phyloP scores from a whole-genome alignment of 2,113 vertebrate genomes.

The Dipodomys merriami region DNA sequence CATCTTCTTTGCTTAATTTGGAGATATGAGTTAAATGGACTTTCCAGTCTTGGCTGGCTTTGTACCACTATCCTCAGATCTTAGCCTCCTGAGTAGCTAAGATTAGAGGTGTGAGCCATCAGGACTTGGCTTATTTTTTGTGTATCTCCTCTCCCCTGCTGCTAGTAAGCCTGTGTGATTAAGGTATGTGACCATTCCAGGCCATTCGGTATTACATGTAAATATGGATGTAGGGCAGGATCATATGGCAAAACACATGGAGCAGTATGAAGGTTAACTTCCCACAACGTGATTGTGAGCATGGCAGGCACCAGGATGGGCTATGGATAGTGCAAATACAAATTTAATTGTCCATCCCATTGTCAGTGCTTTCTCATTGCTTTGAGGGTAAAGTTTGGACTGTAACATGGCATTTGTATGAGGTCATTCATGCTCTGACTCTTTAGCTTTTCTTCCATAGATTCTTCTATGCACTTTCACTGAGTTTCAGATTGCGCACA shows the following conservation, averaged over 20 bases:
- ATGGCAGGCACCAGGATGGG: background rate
- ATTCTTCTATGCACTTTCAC: background rate
- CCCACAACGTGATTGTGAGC: background rate
- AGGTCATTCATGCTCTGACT: slow-evolving; percentile 15
- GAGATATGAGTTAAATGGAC: too few relatives aligned
- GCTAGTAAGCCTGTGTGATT: slow-evolving; percentile 28
- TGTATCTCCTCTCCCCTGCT: background rate
- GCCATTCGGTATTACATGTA: slow-evolving; percentile 41
- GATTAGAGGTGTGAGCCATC: too few relatives aligned
- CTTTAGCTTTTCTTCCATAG: background rate
- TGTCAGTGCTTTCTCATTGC: slow-evolving; percentile 17
- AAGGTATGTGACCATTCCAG: background rate
- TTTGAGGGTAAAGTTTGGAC: slow-evolving; percentile 42
- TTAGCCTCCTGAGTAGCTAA: too few relatives aligned
- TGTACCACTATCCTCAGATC: too few relatives aligned
- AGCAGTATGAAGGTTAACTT: background rate
- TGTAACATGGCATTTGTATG: background rate
- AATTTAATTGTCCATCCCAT: slow-evolving; percentile 27
- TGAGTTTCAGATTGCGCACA: slow-evolving; percentile 9
- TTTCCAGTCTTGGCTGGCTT: too few relatives aligned
- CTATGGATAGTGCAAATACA: background rate
- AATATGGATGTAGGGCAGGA: slow-evolving; percentile 1
- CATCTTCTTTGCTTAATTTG: too few relatives aligned
- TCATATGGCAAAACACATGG: slow-evolving; percentile 43
- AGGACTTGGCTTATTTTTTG: background rate